Evolutionary conservation across 2,888 invertebrate species (phyloP), one percentile per base, ranked within the genome.

Genomic region (Idaea dimidiata): DNA sequence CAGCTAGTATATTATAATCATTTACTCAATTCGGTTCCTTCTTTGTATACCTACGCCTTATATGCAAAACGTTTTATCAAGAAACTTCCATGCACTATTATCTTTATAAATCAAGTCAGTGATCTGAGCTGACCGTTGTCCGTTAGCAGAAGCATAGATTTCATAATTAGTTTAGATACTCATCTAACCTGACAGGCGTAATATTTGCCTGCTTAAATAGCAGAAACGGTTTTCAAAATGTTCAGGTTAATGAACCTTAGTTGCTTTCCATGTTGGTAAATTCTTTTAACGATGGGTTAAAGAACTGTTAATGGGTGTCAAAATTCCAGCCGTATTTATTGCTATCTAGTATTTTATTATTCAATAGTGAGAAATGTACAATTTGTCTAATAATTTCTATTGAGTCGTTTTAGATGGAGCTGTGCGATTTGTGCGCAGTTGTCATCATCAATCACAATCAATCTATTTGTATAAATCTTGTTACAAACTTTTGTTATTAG

Each of bases 221-320:
- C 43, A 43, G 43, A 43, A 43, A 43, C 43, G 24, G 24, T 43
- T 43, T 43, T 43, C 43, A 43, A 43, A 43, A 43, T 43, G 6
- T 5, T 5, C 43, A 67, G 72, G 72, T 72, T 63, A 70, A 68
- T 64, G 72, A 72, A 72, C 72, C 66, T 64, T 43, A 14, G 43
- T 43, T 14, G 43, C 43, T 43, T 43, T 43, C 43, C 43, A 43
- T 43, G 43, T 43, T 43, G 43, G 43, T 43, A 43, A 43, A 43
- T 43, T 43, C 43, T 43, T 43, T 43, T 43, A 43, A 43, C 43
- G 43, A 43, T 66, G 62, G 68, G 68, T 70, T 66, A 70, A 70
- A 61, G 63, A 70, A 72, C 68, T 68, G 64, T 67, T 71, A 62
- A 68, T 70, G 63, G 64, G 59, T 56, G 63, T 60, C 64, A 59